Evolutionary conservation across 2,888 invertebrate genomes (phyloP).

Genomic region (Chrysomela aeneicollis): DNA sequence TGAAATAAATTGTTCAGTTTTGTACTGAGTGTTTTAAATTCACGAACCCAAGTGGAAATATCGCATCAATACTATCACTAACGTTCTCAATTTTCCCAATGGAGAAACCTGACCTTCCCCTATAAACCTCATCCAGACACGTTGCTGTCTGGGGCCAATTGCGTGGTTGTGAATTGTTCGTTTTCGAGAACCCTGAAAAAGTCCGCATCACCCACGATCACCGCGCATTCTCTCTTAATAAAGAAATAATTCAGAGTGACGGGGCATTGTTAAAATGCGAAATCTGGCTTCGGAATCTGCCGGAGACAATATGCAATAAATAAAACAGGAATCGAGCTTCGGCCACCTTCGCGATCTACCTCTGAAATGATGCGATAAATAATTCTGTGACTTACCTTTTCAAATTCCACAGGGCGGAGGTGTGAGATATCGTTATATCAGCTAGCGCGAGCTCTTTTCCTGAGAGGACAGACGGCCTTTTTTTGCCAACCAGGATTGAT

Average conservation of each 20-base stretch:
- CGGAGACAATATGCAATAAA: constrained; percentile 37
- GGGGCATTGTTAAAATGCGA: constrained; percentile 30
- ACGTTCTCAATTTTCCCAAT: too few species aligned
- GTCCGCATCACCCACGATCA: constrained; percentile 3
- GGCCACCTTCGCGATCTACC: constrained; percentile 31
- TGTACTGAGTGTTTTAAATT: too few species aligned
- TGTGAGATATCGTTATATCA: too few species aligned
- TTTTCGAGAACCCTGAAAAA: not conserved
- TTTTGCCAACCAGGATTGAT: too few species aligned
- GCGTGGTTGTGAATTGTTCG: constrained; percentile 17
- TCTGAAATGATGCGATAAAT: constrained; percentile 33
- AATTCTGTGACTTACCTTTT: constrained; percentile 32
- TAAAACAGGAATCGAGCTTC: constrained; percentile 32
- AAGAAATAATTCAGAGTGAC: constrained; percentile 34
- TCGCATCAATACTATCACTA: too few species aligned
- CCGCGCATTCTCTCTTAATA: constrained; percentile 27
- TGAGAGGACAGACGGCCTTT: too few species aligned
- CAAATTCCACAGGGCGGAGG: constrained; percentile 22
- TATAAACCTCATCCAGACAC: too few species aligned
- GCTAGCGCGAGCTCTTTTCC: too few species aligned
- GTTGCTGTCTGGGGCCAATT: too few species aligned
- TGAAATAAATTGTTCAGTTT: too few species aligned
- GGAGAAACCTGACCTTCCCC: too few species aligned
- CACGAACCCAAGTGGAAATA: too few species aligned
- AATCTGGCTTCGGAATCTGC: constrained; percentile 30